These are phyloP conservation scores for Acrocephalus kingi DNA, from an alignment of 2,113 vertebrate species.

Conservation along the genomic window DNA sequence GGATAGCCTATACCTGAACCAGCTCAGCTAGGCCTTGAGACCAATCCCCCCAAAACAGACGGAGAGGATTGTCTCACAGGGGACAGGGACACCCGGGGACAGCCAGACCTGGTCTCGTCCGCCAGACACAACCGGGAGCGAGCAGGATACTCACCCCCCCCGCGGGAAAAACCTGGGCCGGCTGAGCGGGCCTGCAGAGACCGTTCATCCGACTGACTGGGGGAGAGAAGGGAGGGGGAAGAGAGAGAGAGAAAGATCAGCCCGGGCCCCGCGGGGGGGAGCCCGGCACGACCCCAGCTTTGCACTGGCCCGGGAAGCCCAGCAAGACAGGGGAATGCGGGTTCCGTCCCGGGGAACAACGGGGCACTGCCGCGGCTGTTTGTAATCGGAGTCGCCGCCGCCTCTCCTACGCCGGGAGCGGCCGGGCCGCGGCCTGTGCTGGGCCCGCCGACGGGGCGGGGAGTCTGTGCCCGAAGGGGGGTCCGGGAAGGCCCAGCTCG, in stretches of 20 bases:
- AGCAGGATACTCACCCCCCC: conserved; percentile 61
- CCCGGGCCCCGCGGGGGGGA: neutral
- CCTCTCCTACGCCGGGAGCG: neutral
- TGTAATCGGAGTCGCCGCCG: neutral
- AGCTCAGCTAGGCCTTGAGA: neutral
- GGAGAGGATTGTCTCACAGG: neutral
- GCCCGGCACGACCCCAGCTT: neutral
- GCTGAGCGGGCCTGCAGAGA: conserved; percentile 53
- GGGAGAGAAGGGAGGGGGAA: neutral
- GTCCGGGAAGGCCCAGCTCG: neutral
- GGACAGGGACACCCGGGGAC: neutral
- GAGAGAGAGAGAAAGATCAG: neutral
- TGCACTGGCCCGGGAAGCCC: no score
- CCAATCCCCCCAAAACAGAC: neutral
- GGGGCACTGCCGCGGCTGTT: neutral
- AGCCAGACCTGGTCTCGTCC: neutral
- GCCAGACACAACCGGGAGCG: neutral
- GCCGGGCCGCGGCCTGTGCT: neutral
- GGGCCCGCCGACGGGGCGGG: neutral
- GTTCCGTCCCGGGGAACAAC: neutral
- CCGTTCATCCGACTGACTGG: conserved; percentile 62
- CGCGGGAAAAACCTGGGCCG: conserved; percentile 56
- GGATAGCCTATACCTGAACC: neutral
- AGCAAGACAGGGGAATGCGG: no score
- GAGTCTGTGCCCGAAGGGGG: neutral